Evolutionary conservation across 2,888 invertebrate species (phyloP).

Genomic region (Andricus curvator): DNA sequence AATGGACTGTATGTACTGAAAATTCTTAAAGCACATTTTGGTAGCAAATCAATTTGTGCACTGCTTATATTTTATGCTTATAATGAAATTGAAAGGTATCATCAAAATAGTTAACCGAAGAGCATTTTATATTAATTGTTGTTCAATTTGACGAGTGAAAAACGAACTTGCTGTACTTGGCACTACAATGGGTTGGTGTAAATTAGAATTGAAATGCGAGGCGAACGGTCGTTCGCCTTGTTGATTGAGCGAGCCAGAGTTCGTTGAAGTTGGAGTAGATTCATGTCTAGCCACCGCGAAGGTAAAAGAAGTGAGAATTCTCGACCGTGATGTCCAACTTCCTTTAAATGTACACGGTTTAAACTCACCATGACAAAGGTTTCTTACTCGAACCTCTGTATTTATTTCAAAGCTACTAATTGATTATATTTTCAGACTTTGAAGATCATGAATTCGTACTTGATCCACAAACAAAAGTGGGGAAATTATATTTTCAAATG

Average conservation of each 20-base stretch:
- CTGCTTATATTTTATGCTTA: no score
- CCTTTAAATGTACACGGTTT: not conserved
- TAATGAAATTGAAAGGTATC: not conserved
- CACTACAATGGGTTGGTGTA: slow-evolving; percentile 14
- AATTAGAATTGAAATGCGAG: not conserved
- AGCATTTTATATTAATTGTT: slow-evolving; percentile 1
- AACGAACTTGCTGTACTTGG: slow-evolving; percentile 1
- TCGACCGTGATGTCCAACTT: not conserved
- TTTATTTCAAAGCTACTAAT: slow-evolving; percentile 1
- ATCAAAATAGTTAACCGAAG: not conserved
- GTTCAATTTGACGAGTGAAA: slow-evolving; percentile 28
- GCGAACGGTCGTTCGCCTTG: slow-evolving; percentile 35
- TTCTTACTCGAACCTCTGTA: not conserved
- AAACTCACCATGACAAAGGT: not conserved
- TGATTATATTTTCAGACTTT: not conserved
- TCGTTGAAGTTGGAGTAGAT: not conserved
- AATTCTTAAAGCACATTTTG: not conserved
- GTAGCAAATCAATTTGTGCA: no score
- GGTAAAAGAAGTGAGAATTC: not conserved
- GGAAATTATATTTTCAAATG: no score
- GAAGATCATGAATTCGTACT: no score
- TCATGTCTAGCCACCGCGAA: slow-evolving; percentile 29
- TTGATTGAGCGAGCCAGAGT: slow-evolving; percentile 8
- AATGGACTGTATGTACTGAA: no score
- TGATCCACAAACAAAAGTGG: no score